Evolutionary conservation across 2,888 invertebrate genomes (phyloP), one percentile per base, ranked within the genome.

Genomic region (Acanthosepion pharaonis): DNA sequence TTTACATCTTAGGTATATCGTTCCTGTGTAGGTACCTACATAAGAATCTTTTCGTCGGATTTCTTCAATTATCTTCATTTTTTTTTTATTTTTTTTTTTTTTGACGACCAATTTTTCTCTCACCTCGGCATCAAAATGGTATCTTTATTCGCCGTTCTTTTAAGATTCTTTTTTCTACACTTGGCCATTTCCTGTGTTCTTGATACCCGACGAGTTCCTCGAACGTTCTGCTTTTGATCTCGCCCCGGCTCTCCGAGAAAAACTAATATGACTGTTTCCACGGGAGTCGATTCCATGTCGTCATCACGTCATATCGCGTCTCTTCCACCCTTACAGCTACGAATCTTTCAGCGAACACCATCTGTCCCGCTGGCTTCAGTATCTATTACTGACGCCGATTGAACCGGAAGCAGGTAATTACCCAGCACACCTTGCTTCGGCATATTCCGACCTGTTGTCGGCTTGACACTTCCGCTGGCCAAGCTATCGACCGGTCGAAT

Each of bases 401-500:
- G n/a, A n/a, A 78, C 9, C 78, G 78, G 78, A 78, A 78, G n/a
- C 8, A 78, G n/a, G 78, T 78, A 78, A 78, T 78, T 78, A 78
- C 78, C 78, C n/a, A 78, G 78, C 78, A 78, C 78, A 78, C n/a
- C 78, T 78, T n/a, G 78, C 78, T 28, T n/a, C 28, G 78, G 78
- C 78, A 78, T 1, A 78, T 78, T 78, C n/a, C 78, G 78, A 78
- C 78, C 78, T 78, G 78, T 78, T 78, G 78, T n/a, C 78, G 28
- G 78, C 78, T 78, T 78, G 78, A 78, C 78, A 78, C 78, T 78
- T 78, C 78, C 78, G 78, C 78, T 78, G n/a, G 78, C 78, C 78
- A 78, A 28, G 78, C 78, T 78, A 28, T n/a, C n/a, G 78, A n/a
- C 78, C 9, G 78, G 78, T 78, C 9, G 9, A n/a, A 78, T 28